Evolutionary conservation across 2,797 vertebrate species (phyloP), one percentile per base, ranked within the genome.

Genomic region (Coluber constrictor): DNA sequence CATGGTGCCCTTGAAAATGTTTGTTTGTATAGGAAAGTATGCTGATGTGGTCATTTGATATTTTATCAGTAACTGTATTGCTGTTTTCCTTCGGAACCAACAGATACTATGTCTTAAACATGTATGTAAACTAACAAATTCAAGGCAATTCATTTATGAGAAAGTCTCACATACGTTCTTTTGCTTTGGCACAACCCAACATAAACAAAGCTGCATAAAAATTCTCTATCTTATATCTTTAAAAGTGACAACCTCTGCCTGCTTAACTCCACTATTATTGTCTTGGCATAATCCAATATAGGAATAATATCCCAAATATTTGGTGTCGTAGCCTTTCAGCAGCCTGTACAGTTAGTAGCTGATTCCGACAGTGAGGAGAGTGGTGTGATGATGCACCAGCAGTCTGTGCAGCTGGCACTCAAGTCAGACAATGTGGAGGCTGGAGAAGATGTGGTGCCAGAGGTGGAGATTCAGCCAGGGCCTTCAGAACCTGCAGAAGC

Each of bases 21-120:
- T 87, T 90, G 63, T 83, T 90, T 61, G 86, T 87, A n/a, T 87
- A 87, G 88, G 43, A 87, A 87, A 91, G 66, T 63, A 87, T 91
- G 56, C 56, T 57, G 79, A 93, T 88, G n/a, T 66, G 88, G 86
- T 88, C 66, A 88, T 89, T 91, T 93, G 86, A 90, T 9, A 56
- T 87, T 93, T 90, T 93, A 90, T 79, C 2, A 87, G 18, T 88
- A 92, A 1, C 89, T 25, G 3, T 37, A 88, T 88, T 74, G 1
- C 90, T 3, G 63, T 3, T 86, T 29, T 55, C 87, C 3, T 10
- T 90, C 37, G n/a, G 51, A 55, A 56, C 74, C 66, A 90, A 74
- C 60, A 93, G 18, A 70, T 5, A 87, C 32, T 27, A 83, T 60
- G 54, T 55, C 32, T 60, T 54, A 54, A 10, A 54, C 25, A 20